Evolutionary conservation across 2,888 invertebrate genomes (phyloP).

Genomic region (Notodonta ziczac): DNA sequence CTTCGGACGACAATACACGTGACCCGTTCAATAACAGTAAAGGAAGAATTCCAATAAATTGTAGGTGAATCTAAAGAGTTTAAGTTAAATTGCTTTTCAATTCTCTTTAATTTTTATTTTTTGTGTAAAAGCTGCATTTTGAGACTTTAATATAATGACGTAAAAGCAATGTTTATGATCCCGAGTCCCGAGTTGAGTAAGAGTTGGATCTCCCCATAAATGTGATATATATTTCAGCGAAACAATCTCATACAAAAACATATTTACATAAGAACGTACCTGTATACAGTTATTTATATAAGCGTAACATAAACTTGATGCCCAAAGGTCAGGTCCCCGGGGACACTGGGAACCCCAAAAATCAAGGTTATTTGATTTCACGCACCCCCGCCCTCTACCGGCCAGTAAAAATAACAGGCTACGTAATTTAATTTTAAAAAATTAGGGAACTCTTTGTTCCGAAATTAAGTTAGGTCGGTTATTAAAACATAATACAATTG

Average conservation of each 20-base stretch:
- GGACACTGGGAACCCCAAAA: not conserved
- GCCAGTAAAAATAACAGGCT: slow-evolving; percentile 31
- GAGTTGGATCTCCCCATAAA: too few relatives aligned
- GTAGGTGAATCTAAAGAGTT: not conserved
- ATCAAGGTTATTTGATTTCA: slow-evolving; percentile 27
- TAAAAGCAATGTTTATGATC: too few relatives aligned
- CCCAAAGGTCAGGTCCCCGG: not conserved
- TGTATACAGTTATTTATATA: too few relatives aligned
- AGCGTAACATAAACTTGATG: not conserved
- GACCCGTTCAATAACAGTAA: not conserved
- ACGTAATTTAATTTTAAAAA: slow-evolving; percentile 39
- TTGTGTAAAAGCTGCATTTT: too few relatives aligned
- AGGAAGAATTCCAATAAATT: not conserved
- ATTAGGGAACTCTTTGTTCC: slow-evolving; percentile 40
- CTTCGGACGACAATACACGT: not conserved
- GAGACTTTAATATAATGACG: too few relatives aligned
- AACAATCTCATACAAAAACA: too few relatives aligned
- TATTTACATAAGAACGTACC: too few relatives aligned
- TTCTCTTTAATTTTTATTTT: not conserved
- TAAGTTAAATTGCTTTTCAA: not conserved
- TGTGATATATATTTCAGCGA: too few relatives aligned
- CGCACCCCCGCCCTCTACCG: slow-evolving; percentile 15
- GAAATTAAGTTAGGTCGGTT: slow-evolving; percentile 45
- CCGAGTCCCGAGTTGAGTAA: too few relatives aligned
- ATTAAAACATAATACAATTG: slow-evolving; percentile 59